Evolutionary conservation across 2,113 vertebrate genomes (phyloP).

Genomic region (Otis tarda): DNA sequence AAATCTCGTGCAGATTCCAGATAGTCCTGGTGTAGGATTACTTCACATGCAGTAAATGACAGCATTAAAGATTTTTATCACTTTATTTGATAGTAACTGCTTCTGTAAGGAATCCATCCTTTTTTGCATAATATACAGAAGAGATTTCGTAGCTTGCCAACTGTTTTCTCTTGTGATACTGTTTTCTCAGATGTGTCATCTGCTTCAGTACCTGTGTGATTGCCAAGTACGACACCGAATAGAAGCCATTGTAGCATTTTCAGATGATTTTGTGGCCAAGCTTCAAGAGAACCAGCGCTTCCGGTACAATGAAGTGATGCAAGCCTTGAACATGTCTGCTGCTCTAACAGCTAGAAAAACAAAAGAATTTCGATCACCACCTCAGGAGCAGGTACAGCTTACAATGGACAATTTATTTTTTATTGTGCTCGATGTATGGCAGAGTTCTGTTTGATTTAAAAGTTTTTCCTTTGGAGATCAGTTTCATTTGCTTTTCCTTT

Average conservation of each 20-base stretch:
- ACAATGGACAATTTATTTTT: not conserved
- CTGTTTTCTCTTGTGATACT: not conserved
- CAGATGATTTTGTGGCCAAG: conserved; percentile 92
- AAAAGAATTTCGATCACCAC: conserved; percentile 94
- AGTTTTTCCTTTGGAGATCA: not conserved
- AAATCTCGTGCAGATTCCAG: not conserved
- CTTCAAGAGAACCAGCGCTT: conserved; percentile 96
- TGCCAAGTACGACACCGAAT: conserved; percentile 94
- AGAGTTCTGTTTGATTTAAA: not conserved
- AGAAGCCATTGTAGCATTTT: conserved; percentile 95
- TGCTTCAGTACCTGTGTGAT: conserved; percentile 94
- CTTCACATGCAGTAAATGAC: not conserved
- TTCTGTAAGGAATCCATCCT: not conserved
- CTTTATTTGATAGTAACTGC: not conserved
- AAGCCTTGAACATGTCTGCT: conserved; percentile 97
- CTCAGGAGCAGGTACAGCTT: conserved; percentile 90
- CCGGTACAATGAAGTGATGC: conserved; percentile 97
- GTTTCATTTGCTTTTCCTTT: not conserved
- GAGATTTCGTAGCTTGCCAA: not conserved
- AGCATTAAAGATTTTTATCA: not conserved
- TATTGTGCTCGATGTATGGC: not conserved
- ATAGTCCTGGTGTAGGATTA: not conserved
- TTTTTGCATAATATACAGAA: not conserved
- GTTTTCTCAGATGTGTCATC: conserved; percentile 89
- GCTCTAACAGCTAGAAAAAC: conserved; percentile 95